A percentile compares a stretch with the other conserved stretches of the same genome.
These are phyloP conservation scores for Heliocidaris tuberculata DNA, from an alignment of 35 echinoderm and acorn worm genomes.

Conservation along the genomic window DNA sequence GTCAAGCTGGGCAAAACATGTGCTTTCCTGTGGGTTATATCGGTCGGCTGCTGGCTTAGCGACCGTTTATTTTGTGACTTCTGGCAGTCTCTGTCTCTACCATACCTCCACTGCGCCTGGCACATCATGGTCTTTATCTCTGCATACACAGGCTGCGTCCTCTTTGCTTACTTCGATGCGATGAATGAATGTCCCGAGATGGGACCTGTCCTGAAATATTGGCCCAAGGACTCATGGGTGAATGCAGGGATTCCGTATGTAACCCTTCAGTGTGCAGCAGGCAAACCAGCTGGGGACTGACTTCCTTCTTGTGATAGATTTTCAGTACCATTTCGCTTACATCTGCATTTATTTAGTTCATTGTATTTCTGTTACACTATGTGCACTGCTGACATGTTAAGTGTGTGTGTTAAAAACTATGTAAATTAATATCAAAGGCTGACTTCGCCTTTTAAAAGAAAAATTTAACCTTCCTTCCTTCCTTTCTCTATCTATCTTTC, in stretches of 20 bases:
- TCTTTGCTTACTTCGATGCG: conserved; percentile 96
- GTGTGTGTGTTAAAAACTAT: neutral
- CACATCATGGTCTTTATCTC: conserved; percentile 93
- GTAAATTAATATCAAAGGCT: neutral
- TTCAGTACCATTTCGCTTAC: neutral
- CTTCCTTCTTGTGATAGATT: neutral
- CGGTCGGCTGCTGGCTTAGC: conserved; percentile 78
- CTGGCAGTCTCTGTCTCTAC: conserved; percentile 81
- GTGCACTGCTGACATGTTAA: neutral
- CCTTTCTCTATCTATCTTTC: neutral
- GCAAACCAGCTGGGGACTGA: conserved; percentile 67
- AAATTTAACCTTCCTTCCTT: neutral
- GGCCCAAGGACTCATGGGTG: conserved; percentile 90
- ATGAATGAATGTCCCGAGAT: conserved; percentile 93
- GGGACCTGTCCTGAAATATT: conserved; percentile 90
- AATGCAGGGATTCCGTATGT: conserved; percentile 91
- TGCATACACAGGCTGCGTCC: conserved; percentile 76
- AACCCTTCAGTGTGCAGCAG: conserved; percentile 69
- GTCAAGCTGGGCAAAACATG: conserved; percentile 62
- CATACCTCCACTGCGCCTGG: conserved; percentile 98
- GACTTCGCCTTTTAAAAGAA: neutral
- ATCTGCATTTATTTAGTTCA: neutral
- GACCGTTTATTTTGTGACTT: conserved; percentile 81
- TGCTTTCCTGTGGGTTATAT: conserved; percentile 60
- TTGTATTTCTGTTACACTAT: neutral